Conservation (phyloP, 2,113 vertebrate genomes). For the Mixornis gularis region DNA sequence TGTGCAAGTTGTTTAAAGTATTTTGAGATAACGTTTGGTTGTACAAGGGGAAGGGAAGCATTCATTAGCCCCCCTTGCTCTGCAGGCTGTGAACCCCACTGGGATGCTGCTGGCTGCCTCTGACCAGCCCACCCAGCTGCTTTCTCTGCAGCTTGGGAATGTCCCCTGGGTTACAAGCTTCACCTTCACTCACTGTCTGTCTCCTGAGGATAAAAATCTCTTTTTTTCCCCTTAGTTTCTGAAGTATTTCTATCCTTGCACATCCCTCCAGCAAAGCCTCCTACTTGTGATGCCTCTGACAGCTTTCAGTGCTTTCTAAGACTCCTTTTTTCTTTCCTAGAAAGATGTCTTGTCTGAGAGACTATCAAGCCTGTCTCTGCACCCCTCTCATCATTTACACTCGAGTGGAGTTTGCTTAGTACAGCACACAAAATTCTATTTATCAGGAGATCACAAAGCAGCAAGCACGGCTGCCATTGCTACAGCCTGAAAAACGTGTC, state of each 20-base stretch:
- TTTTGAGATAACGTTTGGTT: neutral
- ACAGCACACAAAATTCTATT: neutral
- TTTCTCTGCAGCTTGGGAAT: neutral
- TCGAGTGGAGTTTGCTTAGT: neutral
- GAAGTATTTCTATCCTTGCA: neutral
- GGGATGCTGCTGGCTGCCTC: neutral
- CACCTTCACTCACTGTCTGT: neutral
- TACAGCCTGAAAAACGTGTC: neutral
- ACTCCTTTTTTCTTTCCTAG: neutral
- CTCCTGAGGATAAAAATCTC: neutral
- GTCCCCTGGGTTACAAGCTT: neutral
- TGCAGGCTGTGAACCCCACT: accelerated
- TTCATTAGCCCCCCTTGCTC: neutral
- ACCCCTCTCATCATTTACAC: neutral
- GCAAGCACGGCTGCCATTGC: neutral
- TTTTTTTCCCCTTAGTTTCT: neutral
- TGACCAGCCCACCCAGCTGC: neutral
- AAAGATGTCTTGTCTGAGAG: neutral
- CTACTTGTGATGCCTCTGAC: neutral
- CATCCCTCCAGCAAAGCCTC: neutral
- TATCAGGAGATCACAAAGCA: neutral
- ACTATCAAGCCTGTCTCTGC: neutral
- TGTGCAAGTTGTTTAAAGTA: neutral
- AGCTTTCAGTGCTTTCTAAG: neutral
- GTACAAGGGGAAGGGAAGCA: neutral